Base-by-base conservation (phyloP, 2,888 invertebrate species). In the Scaptomyza cyrtandrae region DNA sequence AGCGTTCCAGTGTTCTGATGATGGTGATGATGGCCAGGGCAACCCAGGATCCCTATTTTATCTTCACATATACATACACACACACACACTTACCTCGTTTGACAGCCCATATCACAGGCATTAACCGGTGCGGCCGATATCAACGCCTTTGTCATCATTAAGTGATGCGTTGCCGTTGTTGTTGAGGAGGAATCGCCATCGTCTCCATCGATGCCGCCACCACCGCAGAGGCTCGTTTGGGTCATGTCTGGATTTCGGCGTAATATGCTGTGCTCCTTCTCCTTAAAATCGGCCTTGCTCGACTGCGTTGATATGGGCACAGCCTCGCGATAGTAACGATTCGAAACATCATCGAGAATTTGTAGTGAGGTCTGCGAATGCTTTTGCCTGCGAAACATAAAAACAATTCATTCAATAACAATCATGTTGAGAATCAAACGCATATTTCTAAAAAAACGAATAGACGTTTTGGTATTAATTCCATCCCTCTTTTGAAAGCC, bases 21-120 rank as follows among this genome's bases (percentile, higher is more conserved):
- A 63, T 50, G 58, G 45, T 52, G 16, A 46, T 29, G 24, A 41
- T 37, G 24, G 37, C 61, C 61, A 37, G 41, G 10, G 37, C 27
- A 52, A 11, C n/a, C 6, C 52, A 24, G 37, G 19, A 35, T n/a
- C 35, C 19, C 35, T 10, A 16, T 39, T n/a, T 10, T 10, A 50
- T 50, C n/a, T 50, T 9, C 10, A n/a, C 41, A 24, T 11, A 35
- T 27, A 46, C 14, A 46, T 14, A 24, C 33, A 33, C 33, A 10
- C 9, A 37, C 13, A n/a, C 43, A 29, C 19, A 96, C 96, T 90
- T 96, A 97, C 78, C 97, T 94, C 0, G 97, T 97, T 90, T 97
- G 97, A 90, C 97, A 97, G 56, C 95, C 95, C 90, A 94, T 95
- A 90, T 96, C 95, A 79, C 95, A 94, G 94, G 95, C 95, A 88